Evolutionary conservation across 1,140 invertebrate species (phyloP).

Genomic region (Cotesia vestalis): DNA sequence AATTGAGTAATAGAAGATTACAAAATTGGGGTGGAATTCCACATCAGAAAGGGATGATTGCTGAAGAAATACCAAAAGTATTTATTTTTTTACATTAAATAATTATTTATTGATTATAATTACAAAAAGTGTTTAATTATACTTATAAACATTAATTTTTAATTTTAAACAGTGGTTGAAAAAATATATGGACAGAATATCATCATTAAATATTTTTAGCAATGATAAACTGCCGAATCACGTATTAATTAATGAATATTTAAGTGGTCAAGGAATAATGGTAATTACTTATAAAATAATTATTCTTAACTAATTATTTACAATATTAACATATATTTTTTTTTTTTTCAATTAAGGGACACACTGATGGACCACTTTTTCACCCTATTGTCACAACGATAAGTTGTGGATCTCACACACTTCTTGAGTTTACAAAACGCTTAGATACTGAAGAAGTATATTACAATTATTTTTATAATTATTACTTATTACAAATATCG

Average conservation of each 20-base stretch:
- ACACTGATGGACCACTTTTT: slow-evolving; percentile 94
- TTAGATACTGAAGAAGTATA: slow-evolving; percentile 54
- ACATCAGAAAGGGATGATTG: slow-evolving; percentile 92
- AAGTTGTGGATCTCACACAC: slow-evolving; percentile 87
- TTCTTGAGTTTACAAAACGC: slow-evolving; percentile 84
- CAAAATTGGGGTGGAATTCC: slow-evolving; percentile 98
- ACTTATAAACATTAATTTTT: slow-evolving; percentile 33
- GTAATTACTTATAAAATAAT: slow-evolving; percentile 54
- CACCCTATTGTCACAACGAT: slow-evolving; percentile 93
- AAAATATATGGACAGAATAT: slow-evolving; percentile 78
- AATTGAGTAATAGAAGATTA: slow-evolving; percentile 86
- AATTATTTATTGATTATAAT: slow-evolving; percentile 28
- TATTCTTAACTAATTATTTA: slow-evolving; percentile 28
- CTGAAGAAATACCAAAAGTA: slow-evolving; percentile 84
- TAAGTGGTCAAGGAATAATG: slow-evolving; percentile 92
- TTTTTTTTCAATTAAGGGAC: slow-evolving; percentile 70
- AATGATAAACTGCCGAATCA: slow-evolving; percentile 85
- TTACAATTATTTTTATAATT: slow-evolving; percentile 12
- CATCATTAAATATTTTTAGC: slow-evolving; percentile 77
- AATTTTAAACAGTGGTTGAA: slow-evolving; percentile 79
- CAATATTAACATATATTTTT: slow-evolving; percentile 27
- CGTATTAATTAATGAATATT: slow-evolving; percentile 96
- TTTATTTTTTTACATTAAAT: slow-evolving; percentile 27
- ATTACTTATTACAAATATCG: slow-evolving; percentile 30
- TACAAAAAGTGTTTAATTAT: not conserved